Conservation (phyloP, 1,140 invertebrate genomes). For the Drosophila micromelanica region DNA sequence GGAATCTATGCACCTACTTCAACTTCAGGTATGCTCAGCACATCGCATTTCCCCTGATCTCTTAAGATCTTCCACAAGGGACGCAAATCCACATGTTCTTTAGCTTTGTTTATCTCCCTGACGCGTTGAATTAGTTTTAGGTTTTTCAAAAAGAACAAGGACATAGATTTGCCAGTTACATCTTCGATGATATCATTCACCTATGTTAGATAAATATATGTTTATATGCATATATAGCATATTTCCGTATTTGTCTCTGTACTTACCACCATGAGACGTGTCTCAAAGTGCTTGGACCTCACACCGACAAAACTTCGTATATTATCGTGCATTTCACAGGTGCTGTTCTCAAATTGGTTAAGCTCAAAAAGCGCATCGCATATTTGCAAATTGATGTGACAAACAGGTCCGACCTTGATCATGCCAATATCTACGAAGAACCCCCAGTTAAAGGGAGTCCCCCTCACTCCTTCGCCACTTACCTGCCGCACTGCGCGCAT, state of each 20-base stretch:
- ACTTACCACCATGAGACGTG: conserved; percentile 62
- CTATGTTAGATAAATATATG: conserved; percentile 5
- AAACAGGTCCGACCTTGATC: conserved; percentile 28
- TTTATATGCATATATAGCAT: not conserved
- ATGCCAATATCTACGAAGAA: conserved; percentile 34
- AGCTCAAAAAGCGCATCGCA: conserved; percentile 78
- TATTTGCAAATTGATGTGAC: conserved; percentile 61
- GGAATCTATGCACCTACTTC: conserved; percentile 1
- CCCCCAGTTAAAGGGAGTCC: too few species aligned
- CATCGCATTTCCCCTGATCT: conserved; percentile 71
- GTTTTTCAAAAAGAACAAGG: conserved; percentile 61
- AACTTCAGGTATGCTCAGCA: conserved; percentile 65
- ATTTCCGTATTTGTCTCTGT: not conserved
- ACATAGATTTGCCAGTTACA: conserved; percentile 63
- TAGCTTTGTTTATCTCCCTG: conserved; percentile 43
- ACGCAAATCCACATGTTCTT: conserved; percentile 45
- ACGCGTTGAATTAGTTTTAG: conserved; percentile 43
- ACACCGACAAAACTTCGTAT: conserved; percentile 59
- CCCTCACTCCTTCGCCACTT: not conserved
- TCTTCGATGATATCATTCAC: conserved; percentile 71
- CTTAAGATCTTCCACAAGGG: conserved; percentile 72
- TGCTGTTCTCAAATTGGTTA: conserved; percentile 69
- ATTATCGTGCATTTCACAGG: conserved; percentile 68
- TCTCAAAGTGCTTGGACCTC: conserved; percentile 52
- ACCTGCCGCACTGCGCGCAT: conserved; percentile 59